A percentile compares a stretch with the other conserved stretches of the same genome.
Evolutionary conservation across 1,140 invertebrate genomes (phyloP).

Genomic region (Megathymus violae): DNA sequence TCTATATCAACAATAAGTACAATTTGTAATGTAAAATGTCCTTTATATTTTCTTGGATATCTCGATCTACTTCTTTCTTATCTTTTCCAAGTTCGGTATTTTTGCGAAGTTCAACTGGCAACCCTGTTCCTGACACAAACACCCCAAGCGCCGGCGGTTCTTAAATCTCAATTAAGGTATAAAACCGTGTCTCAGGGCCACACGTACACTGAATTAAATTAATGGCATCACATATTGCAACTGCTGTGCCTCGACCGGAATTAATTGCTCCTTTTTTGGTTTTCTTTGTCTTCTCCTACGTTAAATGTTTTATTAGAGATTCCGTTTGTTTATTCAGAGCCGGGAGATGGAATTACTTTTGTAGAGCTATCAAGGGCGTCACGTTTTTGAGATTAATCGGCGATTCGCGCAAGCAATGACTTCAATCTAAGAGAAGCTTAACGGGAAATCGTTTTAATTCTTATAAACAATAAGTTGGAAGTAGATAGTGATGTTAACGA

Average conservation of each 20-base stretch:
- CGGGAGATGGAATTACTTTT: slow-evolving; percentile 52
- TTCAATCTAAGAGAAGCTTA: slow-evolving; percentile 8
- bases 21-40: too few species aligned
- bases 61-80: background rate
- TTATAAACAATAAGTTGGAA: slow-evolving; percentile 2
- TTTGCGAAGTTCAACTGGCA: background rate
- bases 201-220: slow-evolving; percentile 82
- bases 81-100: background rate
- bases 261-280: slow-evolving; percentile 78
- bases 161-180: slow-evolving; percentile 83
- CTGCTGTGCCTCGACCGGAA: slow-evolving; percentile 58
- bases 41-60: background rate
- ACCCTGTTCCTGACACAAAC: slow-evolving; percentile 50
- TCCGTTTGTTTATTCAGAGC: slow-evolving; percentile 63
- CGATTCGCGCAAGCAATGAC: slow-evolving; percentile 20
- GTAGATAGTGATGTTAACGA: background rate
- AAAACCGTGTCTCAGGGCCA: slow-evolving; percentile 73
- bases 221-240: slow-evolving; percentile 81
- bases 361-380: slow-evolving; percentile 38
- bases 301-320: slow-evolving; percentile 77
- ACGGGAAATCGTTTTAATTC: slow-evolving; percentile 17
- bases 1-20: too few species aligned
- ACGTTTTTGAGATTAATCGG: slow-evolving; percentile 29
- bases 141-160: slow-evolving; percentile 64
- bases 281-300: slow-evolving; percentile 50